Evolutionary conservation across 2,888 invertebrate species (phyloP).

Genomic region (Crocallis elinguaria): DNA sequence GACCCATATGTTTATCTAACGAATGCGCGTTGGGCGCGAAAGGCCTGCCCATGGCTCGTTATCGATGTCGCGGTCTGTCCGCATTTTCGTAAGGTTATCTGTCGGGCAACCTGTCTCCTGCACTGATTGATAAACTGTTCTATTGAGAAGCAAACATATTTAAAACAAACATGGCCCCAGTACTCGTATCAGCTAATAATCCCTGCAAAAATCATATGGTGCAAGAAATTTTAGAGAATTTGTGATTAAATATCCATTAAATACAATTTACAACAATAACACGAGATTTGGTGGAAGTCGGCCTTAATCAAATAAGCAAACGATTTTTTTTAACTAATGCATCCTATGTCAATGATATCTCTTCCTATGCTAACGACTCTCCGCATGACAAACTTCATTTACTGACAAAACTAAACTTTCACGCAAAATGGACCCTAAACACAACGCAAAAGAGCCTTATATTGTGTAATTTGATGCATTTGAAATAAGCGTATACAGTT

Average conservation of each 20-base stretch:
- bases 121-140: slow-evolving; percentile 42
- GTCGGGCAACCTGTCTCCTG: slow-evolving; percentile 74
- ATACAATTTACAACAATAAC: no score
- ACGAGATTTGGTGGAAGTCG: no score
- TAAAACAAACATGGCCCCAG: neutral
- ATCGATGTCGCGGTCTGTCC: slow-evolving; percentile 70
- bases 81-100: slow-evolving; percentile 80
- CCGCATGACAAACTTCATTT: neutral
- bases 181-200: no score
- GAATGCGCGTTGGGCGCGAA: slow-evolving; percentile 70
- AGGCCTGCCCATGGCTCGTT: slow-evolving; percentile 58
- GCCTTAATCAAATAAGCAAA: no score
- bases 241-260: no score
- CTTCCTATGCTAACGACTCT: no score
- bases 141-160: neutral
- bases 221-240: no score
- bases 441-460: slow-evolving; percentile 5
- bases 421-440: neutral
- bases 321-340: neutral
- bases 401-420: neutral
- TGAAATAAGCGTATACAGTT: slow-evolving; percentile 48
- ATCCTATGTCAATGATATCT: slow-evolving; percentile 8
- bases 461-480: slow-evolving; percentile 26
- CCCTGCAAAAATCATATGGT: no score
- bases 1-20: slow-evolving; percentile 84